phyloP scores from a whole-genome alignment of 2,888 invertebrate species.

The Temnothorax ravouxi region DNA sequence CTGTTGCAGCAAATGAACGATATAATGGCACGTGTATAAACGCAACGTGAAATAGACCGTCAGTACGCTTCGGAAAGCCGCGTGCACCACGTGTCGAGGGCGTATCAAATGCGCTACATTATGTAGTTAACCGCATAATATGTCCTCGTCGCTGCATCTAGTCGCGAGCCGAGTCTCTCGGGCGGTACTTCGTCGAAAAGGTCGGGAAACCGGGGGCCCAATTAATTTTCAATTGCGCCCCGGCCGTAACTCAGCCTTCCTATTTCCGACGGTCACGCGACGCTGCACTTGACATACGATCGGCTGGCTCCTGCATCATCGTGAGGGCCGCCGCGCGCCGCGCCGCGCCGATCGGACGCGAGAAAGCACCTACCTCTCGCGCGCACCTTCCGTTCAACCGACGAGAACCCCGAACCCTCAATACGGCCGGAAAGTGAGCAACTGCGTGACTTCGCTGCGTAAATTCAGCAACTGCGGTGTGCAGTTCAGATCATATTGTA shows the following conservation, averaged over 20 bases:
- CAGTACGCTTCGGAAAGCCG: neutral
- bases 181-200: slow-evolving; percentile 48
- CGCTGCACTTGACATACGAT: slow-evolving; percentile 71
- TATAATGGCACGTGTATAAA: neutral
- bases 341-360: slow-evolving; percentile 18
- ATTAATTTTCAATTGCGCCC: slow-evolving; percentile 73
- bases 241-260: slow-evolving; percentile 62
- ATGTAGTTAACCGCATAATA: slow-evolving; percentile 5
- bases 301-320: slow-evolving; percentile 58
- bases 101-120: neutral
- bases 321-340: slow-evolving; percentile 2
- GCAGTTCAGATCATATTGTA: neutral
- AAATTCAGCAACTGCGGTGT: neutral
- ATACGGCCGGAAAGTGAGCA: slow-evolving; percentile 14
- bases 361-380: slow-evolving; percentile 29
- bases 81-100: neutral
- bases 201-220: slow-evolving; percentile 43
- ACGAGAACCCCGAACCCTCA: neutral
- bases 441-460: slow-evolving; percentile 35
- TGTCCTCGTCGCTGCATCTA: slow-evolving; percentile 29
- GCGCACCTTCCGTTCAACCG: slow-evolving; percentile 8
- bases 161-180: neutral
- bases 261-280: slow-evolving; percentile 71
- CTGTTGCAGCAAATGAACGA: neutral
- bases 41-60: neutral